phyloP scores from a whole-genome alignment of 2,888 invertebrate genomes.

The Tetramorium bicarinatum region DNA sequence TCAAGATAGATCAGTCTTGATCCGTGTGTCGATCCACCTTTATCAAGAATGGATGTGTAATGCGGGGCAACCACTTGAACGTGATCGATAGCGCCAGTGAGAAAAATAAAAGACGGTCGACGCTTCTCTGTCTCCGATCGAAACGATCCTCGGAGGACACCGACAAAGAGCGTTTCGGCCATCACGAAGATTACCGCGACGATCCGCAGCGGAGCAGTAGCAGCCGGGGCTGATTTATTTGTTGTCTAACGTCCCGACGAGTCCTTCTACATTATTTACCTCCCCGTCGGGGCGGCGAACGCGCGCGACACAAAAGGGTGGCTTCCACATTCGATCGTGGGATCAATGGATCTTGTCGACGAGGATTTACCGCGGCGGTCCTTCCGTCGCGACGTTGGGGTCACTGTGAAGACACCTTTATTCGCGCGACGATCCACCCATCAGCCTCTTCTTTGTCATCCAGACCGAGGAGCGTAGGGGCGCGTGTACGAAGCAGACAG shows the following conservation, averaged over 20 bases:
- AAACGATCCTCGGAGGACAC: constrained; percentile 50
- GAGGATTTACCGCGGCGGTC: constrained; percentile 64
- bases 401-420: constrained; percentile 67
- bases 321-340: constrained; percentile 57
- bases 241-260: constrained; percentile 58
- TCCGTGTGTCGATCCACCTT: constrained; percentile 33
- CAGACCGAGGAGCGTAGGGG: constrained; percentile 15
- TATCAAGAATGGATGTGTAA: constrained; percentile 48
- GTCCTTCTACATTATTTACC: constrained; percentile 64
- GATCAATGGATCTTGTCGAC: constrained; percentile 67
- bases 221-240: constrained; percentile 62
- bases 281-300: constrained; percentile 13
- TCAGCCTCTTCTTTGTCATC: constrained; percentile 67
- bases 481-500: constrained; percentile 36
- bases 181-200: constrained; percentile 64
- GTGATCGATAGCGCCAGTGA: constrained; percentile 43
- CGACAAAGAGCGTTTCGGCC: constrained; percentile 56
- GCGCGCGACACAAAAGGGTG: constrained; percentile 48
- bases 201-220: constrained; percentile 30
- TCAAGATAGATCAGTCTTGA: constrained; percentile 27
- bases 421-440: constrained; percentile 69
- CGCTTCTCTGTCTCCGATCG: constrained; percentile 32
- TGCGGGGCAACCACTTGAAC: constrained; percentile 24
- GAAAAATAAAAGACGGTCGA: constrained; percentile 40
- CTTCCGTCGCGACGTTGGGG: constrained; percentile 64